These are phyloP conservation scores for Drosophila ohnishii DNA, from an alignment of 1,140 invertebrate genomes.

Conservation along the genomic window DNA sequence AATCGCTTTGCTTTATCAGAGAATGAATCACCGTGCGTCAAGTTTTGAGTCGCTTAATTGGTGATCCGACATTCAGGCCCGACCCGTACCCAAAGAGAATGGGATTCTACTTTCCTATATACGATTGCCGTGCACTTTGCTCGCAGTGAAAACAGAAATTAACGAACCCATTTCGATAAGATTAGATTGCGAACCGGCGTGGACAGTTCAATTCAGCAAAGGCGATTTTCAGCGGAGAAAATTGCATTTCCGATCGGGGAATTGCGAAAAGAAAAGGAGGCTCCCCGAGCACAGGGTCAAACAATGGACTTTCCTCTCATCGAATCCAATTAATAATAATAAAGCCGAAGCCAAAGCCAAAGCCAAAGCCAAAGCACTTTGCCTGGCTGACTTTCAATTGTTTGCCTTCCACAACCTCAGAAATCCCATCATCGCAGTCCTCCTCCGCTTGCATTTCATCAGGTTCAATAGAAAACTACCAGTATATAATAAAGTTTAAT, in stretches of 20 bases:
- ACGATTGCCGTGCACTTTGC: conserved; percentile 28
- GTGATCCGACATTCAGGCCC: conserved; percentile 14
- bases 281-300: conserved; percentile 23
- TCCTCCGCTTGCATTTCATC: conserved; percentile 40
- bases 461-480: conserved; percentile 32
- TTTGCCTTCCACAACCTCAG: conserved; percentile 24
- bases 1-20: conserved; percentile 25
- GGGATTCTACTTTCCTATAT: conserved; percentile 42
- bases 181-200: conserved; percentile 26
- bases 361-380: conserved; percentile 36
- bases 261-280: conserved; percentile 39
- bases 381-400: conserved; percentile 55
- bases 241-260: conserved; percentile 53
- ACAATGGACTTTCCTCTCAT: conserved; percentile 45
- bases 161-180: conserved; percentile 40
- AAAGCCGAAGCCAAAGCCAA: conserved; percentile 17
- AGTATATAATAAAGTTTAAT: conserved; percentile 41
- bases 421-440: conserved; percentile 33
- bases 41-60: conserved; percentile 42
- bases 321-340: conserved; percentile 63
- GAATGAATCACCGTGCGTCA: conserved; percentile 39
- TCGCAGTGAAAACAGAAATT: conserved; percentile 35
- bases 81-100: conserved; percentile 4
- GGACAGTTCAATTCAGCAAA: conserved; percentile 12
- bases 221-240: conserved; percentile 26